Conservation (phyloP, 2,888 invertebrate species). For the Alentia gelatinosa region DNA sequence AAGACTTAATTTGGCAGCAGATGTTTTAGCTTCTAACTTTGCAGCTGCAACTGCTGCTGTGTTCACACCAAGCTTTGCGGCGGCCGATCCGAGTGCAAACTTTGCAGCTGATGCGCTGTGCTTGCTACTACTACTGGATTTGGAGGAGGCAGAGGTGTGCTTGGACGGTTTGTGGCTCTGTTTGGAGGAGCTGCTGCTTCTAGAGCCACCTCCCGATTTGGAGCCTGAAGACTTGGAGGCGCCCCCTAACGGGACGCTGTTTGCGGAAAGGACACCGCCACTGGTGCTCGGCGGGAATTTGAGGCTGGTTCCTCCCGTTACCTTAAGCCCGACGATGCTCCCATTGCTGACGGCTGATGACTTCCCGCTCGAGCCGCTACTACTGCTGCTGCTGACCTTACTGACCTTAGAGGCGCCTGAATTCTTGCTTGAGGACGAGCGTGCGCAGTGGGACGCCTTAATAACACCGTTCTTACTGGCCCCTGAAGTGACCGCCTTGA, state of each 20-base stretch:
- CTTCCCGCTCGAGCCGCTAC: not conserved
- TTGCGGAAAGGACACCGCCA: not conserved
- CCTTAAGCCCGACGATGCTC: not conserved
- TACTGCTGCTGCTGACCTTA: not conserved
- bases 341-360: not conserved
- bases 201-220: not conserved
- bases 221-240: not conserved
- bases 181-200: not conserved
- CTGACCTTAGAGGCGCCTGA: too few relatives aligned
- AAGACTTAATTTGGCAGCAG: not conserved
- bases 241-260: not conserved
- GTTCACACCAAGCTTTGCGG: not conserved
- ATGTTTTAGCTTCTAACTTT: not conserved
- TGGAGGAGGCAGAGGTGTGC: not conserved
- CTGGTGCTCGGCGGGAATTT: not conserved
- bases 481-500: not conserved
- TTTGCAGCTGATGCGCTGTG: not conserved
- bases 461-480: conserved; percentile 3
- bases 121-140: not conserved
- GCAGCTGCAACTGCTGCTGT: not conserved
- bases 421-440: not conserved
- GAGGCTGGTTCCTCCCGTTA: not conserved
- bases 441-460: not conserved
- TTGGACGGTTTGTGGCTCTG: not conserved
- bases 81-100: not conserved